A percentile compares a stretch with the other conserved stretches of the same genome.
Conservation (phyloP, 2,888 invertebrate species). For the Trileptium ribeirensis region DNA sequence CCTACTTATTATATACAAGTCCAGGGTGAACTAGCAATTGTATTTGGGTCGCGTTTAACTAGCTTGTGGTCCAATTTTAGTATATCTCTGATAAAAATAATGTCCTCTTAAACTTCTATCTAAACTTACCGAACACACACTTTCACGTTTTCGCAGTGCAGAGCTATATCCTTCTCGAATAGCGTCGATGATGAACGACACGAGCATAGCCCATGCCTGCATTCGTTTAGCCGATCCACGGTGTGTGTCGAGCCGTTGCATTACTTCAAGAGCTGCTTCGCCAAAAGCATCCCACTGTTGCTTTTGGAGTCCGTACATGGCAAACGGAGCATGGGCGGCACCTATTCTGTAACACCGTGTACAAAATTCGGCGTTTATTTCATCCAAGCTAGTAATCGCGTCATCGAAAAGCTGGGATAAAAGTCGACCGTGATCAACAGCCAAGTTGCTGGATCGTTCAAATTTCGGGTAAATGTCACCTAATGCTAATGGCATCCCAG, state of each 20-base stretch:
- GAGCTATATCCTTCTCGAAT: slow-evolving; percentile 30
- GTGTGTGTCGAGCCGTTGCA: slow-evolving; percentile 40
- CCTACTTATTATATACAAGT: too few relatives aligned
- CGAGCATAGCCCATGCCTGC: slow-evolving; percentile 39
- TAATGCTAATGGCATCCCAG: not conserved
- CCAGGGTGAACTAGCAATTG: too few relatives aligned
- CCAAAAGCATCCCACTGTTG: slow-evolving; percentile 36
- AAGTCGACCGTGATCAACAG: not conserved
- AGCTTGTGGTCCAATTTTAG: too few relatives aligned
- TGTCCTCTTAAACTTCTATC: not conserved
- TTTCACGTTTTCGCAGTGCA: not conserved
- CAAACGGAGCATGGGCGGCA: slow-evolving; percentile 15
- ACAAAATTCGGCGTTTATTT: slow-evolving; percentile 9
- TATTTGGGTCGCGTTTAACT: too few relatives aligned
- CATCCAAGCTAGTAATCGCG: not conserved
- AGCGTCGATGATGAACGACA: slow-evolving; percentile 40
- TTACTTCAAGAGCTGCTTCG: slow-evolving; percentile 39
- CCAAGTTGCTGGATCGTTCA: too few relatives aligned
- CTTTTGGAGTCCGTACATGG: slow-evolving; percentile 16
- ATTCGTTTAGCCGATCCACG: slow-evolving; percentile 38
- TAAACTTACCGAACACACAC: not conserved
- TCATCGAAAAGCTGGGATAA: slow-evolving; percentile 13
- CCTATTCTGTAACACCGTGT: slow-evolving; percentile 9
- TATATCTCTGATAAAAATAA: too few relatives aligned
- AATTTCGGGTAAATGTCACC: too few relatives aligned